phyloP scores from a whole-genome alignment of 2,113 vertebrate species.

The Syrmaticus mikado region DNA sequence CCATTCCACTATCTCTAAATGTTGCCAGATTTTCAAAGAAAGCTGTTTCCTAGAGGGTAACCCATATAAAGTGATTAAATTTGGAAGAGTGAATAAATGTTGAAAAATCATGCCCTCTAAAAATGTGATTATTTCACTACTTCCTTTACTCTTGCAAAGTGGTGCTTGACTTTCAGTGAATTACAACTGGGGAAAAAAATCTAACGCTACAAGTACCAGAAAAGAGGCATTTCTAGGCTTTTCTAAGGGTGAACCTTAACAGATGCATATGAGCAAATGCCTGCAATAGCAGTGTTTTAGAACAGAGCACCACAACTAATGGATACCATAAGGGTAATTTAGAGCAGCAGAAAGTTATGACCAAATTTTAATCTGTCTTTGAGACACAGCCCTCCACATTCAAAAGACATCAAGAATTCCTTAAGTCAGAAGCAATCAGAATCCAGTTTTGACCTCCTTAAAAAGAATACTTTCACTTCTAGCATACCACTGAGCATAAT shows the following conservation, averaged over 20 bases:
- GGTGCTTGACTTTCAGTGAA: background rate
- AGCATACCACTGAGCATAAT: background rate
- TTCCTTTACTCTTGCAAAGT: background rate
- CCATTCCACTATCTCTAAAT: background rate
- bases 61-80: background rate
- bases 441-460: conserved; percentile 34
- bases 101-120: background rate
- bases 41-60: background rate
- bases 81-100: background rate
- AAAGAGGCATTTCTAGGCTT: background rate
- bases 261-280: background rate
- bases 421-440: conserved; percentile 15
- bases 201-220: background rate
- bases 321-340: background rate
- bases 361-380: background rate
- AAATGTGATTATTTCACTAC: background rate
- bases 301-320: background rate
- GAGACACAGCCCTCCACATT: background rate
- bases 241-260: background rate
- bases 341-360: background rate
- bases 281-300: background rate
- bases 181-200: background rate
- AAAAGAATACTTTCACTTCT: conserved; percentile 5
- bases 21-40: background rate
- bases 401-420: background rate